These are phyloP conservation scores for Steinernema carpocapsae DNA, from an alignment of 2,888 invertebrate species.

Conservation along the genomic window DNA sequence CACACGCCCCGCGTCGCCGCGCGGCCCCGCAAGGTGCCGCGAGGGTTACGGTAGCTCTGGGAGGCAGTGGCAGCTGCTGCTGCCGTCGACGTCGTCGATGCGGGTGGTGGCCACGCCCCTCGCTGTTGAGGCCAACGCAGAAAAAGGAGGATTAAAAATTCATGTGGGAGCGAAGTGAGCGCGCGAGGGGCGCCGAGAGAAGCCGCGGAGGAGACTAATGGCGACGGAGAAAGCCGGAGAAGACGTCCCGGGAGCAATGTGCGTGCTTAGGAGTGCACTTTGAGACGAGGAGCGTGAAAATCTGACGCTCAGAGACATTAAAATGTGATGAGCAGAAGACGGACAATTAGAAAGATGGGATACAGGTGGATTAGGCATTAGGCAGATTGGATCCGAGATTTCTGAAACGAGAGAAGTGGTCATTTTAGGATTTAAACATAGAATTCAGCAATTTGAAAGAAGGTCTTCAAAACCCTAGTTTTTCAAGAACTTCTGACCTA, in stretches of 20 bases:
- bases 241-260: no score
- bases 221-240: conserved; percentile 5
- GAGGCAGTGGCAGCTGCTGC: conserved; percentile 7
- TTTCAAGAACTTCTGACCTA: background rate
- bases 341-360: no score
- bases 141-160: background rate
- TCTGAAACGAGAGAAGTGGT: no score
- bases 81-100: background rate
- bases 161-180: conserved; percentile 7
- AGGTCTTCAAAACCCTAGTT: no score
- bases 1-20: conserved; percentile 10
- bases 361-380: no score
- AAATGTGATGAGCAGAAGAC: no score
- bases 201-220: background rate
- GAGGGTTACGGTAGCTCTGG: conserved; percentile 15
- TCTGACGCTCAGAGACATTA: no score
- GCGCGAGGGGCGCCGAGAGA: background rate
- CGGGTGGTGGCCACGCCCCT: background rate
- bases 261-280: conserved; percentile 9
- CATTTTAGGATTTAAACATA: no score
- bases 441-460: no score
- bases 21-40: background rate
- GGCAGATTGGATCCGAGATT: no score
- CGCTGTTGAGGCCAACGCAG: background rate
- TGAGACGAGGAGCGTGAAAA: no score